Conservation (phyloP, 2,797 vertebrate genomes). For the Phalanger gymnotis region DNA sequence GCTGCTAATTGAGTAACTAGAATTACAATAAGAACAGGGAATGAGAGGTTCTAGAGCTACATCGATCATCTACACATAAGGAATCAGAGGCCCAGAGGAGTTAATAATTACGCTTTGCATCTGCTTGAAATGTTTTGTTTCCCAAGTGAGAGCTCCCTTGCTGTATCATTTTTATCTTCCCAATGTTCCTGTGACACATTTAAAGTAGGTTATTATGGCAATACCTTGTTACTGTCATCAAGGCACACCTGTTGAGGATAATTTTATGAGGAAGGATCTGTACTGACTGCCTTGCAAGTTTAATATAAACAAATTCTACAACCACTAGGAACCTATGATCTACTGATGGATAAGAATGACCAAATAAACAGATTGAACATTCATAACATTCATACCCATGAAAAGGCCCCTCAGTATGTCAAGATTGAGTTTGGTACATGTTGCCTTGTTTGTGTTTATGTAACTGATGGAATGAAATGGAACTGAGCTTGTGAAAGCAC, state of each 20-base stretch:
- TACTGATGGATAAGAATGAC: neutral
- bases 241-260: neutral
- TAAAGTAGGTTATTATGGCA: neutral
- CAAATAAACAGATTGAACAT: neutral
- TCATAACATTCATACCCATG: neutral
- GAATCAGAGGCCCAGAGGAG: neutral
- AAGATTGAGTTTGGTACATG: neutral
- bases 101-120: neutral
- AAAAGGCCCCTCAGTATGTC: neutral
- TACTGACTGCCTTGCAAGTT: neutral
- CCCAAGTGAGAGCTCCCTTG: neutral
- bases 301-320: neutral
- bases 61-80: neutral
- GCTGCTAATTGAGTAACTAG: neutral
- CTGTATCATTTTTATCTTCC: slow-evolving; percentile 41
- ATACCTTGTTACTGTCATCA: neutral
- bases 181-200: neutral
- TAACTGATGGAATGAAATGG: neutral
- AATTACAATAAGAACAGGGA: neutral
- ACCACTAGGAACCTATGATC: neutral
- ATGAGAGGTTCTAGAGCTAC: neutral
- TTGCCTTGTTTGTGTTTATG: neutral
- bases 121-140: slow-evolving; percentile 5
- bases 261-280: neutral
- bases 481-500: neutral